Evolutionary conservation across 2,888 invertebrate genomes (phyloP), one percentile per base, ranked within the genome.

Genomic region (Lypha dubia): DNA sequence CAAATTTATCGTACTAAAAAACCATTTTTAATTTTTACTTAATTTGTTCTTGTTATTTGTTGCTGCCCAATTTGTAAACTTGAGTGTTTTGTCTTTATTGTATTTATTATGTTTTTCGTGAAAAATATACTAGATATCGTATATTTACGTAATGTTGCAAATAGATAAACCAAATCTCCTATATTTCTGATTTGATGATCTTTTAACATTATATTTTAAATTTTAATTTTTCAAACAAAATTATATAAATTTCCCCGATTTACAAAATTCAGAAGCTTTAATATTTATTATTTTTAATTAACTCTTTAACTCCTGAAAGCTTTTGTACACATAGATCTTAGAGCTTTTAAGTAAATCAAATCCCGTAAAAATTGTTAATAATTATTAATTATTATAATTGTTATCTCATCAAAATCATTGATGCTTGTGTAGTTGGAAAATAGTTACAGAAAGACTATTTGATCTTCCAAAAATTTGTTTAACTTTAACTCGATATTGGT

Each of bases 281-380:
- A 38, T 38, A 46, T 62, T 60, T 58, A 58, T 35, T 58, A 15
- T 2, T 63, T 82, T 65, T 1, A 20, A 22, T 79, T 79, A 24
- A 60, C 8, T 56, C 3, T 76, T 58, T 8, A 62, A 53, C 11
- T 46, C 46, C 20, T 70, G 17, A 32, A 70, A 79, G 79, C 82
- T 79, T 80, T 75, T 83, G 85, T 86, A 86, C 80, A 86, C 83
- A 80, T 81, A 56, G 71, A 68, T 85, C 75, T 79, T 84, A 71
- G 74, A 74, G 65, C 51, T 74, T 32, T 35, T 44, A 44, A 58
- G 22, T 17, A 44, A 17, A n/a, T n/a, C n/a, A 41, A 60, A 75
- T 32, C 60, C 53, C 35, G 35, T 49, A 38, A 68, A 28, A 28
- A 28, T 28, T 28, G 3, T 28, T 28, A 28, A 28, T n/a, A 73